phyloP scores from a whole-genome alignment of 2,888 invertebrate species.

The Nomada fabriciana region DNA sequence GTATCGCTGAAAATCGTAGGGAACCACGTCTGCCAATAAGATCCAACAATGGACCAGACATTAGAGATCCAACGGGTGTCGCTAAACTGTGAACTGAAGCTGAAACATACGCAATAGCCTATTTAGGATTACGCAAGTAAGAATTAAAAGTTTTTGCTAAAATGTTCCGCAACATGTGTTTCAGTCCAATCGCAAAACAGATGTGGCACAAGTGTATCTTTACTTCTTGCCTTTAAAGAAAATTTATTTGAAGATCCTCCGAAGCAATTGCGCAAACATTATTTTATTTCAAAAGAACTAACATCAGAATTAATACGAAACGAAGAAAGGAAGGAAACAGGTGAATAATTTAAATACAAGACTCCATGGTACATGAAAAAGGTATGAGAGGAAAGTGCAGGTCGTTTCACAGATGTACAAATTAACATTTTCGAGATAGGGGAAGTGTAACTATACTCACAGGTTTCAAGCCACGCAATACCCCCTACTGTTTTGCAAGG shows the following conservation, averaged over 20 bases:
- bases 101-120: conserved; percentile 78
- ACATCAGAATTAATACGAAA: too few relatives aligned
- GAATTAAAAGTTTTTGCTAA: background rate
- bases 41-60: conserved; percentile 90
- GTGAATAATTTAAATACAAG: background rate
- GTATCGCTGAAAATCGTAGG: conserved; percentile 88
- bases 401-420: background rate
- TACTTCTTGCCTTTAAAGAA: too few relatives aligned
- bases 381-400: background rate
- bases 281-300: too few relatives aligned
- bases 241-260: too few relatives aligned
- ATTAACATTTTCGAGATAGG: background rate
- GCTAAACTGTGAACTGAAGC: conserved; percentile 92
- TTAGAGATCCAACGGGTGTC: conserved; percentile 90
- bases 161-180: background rate
- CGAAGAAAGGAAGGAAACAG: too few relatives aligned
- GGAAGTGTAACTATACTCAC: background rate
- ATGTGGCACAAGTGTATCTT: too few relatives aligned
- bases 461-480: conserved; percentile 2
- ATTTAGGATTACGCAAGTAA: background rate
- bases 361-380: background rate
- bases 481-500: conserved; percentile 12
- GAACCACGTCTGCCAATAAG: conserved; percentile 89
- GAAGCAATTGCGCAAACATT: too few relatives aligned
- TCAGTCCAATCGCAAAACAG: too few relatives aligned